These are phyloP conservation scores for Palloptera scutellata DNA, from an alignment of 2,888 invertebrate species.

Conservation along the genomic window DNA sequence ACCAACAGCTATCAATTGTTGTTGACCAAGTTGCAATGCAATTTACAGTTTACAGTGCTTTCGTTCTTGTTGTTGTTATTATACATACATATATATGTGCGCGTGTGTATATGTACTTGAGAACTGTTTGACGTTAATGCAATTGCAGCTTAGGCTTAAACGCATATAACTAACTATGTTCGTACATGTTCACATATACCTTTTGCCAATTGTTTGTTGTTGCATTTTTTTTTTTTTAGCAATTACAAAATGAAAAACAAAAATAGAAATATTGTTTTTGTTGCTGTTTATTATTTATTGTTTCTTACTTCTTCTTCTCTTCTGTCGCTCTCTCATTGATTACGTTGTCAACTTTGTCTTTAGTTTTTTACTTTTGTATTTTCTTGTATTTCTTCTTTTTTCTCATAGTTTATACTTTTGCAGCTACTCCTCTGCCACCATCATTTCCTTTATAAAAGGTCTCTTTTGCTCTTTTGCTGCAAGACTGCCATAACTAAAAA, in stretches of 20 bases:
- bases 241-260: not conserved
- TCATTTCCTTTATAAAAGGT: too few relatives aligned
- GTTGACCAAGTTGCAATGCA: too few relatives aligned
- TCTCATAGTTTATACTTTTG: not conserved
- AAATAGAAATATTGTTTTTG: not conserved
- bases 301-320: not conserved
- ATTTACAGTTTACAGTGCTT: too few relatives aligned
- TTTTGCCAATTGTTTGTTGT: not conserved
- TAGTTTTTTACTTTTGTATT: constrained; percentile 6
- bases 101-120: too few relatives aligned
- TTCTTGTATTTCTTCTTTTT: not conserved
- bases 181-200: not conserved
- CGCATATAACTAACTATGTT: too few relatives aligned
- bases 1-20: too few relatives aligned
- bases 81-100: too few relatives aligned
- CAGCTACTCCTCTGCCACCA: not conserved
- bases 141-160: too few relatives aligned
- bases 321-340: constrained; percentile 22
- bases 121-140: too few relatives aligned
- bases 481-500: too few relatives aligned
- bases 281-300: constrained; percentile 9
- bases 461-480: too few relatives aligned
- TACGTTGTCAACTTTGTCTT: constrained; percentile 24
- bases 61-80: too few relatives aligned
- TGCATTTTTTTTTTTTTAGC: not conserved